Evolutionary conservation across 2,888 invertebrate genomes (phyloP).

Genomic region (Sipha maydis): DNA sequence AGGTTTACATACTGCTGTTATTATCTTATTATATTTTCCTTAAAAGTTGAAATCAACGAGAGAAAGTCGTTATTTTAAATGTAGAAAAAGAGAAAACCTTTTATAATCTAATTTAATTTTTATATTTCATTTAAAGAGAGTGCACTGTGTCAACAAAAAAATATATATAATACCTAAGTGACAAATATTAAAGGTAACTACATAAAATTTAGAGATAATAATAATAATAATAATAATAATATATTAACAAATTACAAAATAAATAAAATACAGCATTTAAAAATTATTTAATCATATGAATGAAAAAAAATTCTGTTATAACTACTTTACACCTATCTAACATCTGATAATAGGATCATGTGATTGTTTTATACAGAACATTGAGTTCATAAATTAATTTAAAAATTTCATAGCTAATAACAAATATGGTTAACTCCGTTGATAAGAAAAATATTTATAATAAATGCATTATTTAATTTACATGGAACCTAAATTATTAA

Average conservation of each 20-base stretch:
- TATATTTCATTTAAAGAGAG: conserved; percentile 15
- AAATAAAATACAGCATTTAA: not conserved
- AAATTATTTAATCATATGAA: too few relatives aligned
- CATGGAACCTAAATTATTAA: too few relatives aligned
- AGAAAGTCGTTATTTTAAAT: conserved; percentile 2
- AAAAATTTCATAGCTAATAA: too few relatives aligned
- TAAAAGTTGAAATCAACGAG: conserved; percentile 12
- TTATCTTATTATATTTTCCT: not conserved
- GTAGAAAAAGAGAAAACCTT: conserved; percentile 16
- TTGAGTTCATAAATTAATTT: too few relatives aligned
- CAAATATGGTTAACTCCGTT: too few relatives aligned
- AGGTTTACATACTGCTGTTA: conserved; percentile 10
- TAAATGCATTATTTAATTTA: too few relatives aligned
- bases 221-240: not conserved
- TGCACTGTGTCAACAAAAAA: not conserved
- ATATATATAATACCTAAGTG: not conserved
- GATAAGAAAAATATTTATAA: too few relatives aligned
- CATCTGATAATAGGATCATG: too few relatives aligned
- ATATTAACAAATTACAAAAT: not conserved
- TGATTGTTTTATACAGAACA: too few relatives aligned
- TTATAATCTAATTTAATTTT: conserved; percentile 16
- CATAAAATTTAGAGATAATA: not conserved
- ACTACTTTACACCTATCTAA: too few relatives aligned
- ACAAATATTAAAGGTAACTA: not conserved
- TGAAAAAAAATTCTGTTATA: too few relatives aligned